These are phyloP conservation scores for Pampusana beccarii DNA, from an alignment of 2,113 vertebrate genomes.

Conservation along the genomic window DNA sequence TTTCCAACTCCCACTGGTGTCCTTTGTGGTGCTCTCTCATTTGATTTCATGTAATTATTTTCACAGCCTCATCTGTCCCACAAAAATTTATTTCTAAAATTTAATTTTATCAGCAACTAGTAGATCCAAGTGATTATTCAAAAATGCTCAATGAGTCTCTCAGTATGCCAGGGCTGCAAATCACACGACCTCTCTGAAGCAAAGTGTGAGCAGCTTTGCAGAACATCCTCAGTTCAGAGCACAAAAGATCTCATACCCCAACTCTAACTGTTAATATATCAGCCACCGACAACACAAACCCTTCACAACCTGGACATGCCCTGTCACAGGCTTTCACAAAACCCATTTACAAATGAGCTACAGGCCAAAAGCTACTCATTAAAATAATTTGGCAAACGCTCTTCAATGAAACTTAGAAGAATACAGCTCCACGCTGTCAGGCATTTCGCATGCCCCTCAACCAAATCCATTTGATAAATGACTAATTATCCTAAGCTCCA, in stretches of 20 bases:
- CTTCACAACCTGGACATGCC: not conserved
- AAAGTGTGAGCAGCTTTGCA: not conserved
- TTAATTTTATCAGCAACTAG: constrained; percentile 31
- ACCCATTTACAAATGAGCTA: not conserved
- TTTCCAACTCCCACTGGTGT: not conserved
- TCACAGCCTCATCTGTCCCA: constrained; percentile 38
- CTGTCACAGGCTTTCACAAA: not conserved
- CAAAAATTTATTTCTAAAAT: not conserved
- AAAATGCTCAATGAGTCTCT: not conserved
- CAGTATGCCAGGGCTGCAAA: not conserved
- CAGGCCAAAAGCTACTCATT: not conserved
- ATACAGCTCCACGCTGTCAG: not conserved
- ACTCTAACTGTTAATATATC: not conserved
- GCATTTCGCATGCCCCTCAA: not conserved
- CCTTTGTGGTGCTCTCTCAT: not conserved
- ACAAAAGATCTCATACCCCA: not conserved
- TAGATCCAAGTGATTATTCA: not conserved
- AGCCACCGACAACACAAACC: not conserved
- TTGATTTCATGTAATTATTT: constrained; percentile 34
- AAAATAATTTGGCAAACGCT: not conserved
- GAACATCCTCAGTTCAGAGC: not conserved
- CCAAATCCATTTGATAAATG: not conserved
- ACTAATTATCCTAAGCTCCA: not conserved
- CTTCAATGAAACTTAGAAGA: not conserved
- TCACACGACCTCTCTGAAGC: not conserved